Percentiles rank a stretch among this genome's conserved stretches.
Conservation (phyloP, 2,888 invertebrate species). For the Onchidella celtica region DNA sequence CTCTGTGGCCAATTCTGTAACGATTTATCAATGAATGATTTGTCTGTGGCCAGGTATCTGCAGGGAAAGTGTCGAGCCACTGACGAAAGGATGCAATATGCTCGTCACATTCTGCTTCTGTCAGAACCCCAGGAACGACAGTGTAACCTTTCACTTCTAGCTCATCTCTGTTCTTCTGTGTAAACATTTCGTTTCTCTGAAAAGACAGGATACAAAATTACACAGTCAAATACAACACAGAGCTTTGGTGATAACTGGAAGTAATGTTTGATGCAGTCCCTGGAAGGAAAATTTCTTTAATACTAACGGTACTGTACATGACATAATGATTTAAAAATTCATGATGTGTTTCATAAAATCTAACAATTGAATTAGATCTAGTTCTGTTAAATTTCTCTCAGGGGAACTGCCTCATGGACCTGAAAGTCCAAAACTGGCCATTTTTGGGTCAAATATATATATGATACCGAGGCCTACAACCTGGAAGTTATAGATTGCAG, state of each 20-base stretch:
- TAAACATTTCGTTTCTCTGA: conserved; percentile 29
- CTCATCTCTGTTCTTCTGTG: conserved; percentile 38
- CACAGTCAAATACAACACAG: no score
- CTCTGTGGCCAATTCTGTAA: conserved; percentile 67
- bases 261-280: neutral
- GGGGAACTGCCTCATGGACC: no score
- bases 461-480: no score
- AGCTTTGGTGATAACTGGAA: no score
- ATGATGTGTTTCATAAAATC: no score
- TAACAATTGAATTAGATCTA: no score
- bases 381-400: no score
- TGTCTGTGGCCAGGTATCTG: conserved; percentile 42
- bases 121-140: conserved; percentile 34
- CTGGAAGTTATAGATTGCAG: no score
- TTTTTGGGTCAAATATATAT: no score
- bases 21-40: conserved; percentile 65
- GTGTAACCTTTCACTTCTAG: conserved; percentile 30
- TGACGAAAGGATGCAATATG: neutral
- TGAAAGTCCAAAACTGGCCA: no score
- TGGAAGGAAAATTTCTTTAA: neutral
- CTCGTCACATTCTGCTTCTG: conserved; percentile 42
- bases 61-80: conserved; percentile 29
- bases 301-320: no score
- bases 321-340: no score
- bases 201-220: neutral